phyloP scores from a whole-genome alignment of 53 echinoderm and acorn worm genomes.

The Luidia sarsii region DNA sequence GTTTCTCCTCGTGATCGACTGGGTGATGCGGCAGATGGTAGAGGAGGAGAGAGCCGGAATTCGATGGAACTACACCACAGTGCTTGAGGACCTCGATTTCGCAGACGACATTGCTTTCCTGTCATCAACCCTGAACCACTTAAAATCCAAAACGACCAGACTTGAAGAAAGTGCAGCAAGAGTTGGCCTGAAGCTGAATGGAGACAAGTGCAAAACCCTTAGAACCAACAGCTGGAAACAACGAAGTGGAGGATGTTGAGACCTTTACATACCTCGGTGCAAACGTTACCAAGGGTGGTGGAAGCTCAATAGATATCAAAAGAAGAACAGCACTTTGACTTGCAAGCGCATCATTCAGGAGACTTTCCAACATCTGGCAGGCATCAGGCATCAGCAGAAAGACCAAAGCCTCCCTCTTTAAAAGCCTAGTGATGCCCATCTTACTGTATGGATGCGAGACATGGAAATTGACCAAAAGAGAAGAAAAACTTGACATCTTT shows the following conservation, averaged over 20 bases:
- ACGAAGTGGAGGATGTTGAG: not conserved
- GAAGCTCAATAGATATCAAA: no score
- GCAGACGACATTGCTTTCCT: constrained; percentile 29
- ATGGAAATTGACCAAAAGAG: no score
- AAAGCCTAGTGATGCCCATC: no score
- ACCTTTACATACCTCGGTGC: not conserved
- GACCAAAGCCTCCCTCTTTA: no score
- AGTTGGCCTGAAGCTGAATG: not conserved
- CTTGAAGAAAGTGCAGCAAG: not conserved
- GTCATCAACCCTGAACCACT: not conserved
- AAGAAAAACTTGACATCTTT: no score
- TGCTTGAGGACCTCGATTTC: constrained; percentile 22
- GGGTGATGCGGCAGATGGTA: constrained; percentile 36
- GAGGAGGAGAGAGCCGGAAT: not conserved
- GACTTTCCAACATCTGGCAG: no score
- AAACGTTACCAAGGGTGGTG: not conserved
- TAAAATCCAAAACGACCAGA: not conserved
- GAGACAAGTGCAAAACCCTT: not conserved
- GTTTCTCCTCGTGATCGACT: constrained; percentile 47
- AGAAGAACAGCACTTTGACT: no score
- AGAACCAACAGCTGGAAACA: no score
- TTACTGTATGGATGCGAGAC: no score
- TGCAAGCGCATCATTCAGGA: no score
- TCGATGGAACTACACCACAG: not conserved
- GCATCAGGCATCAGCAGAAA: no score